These are phyloP conservation scores for Sciaenops ocellatus DNA, from an alignment of 2,797 vertebrate species.

Conservation along the genomic window DNA sequence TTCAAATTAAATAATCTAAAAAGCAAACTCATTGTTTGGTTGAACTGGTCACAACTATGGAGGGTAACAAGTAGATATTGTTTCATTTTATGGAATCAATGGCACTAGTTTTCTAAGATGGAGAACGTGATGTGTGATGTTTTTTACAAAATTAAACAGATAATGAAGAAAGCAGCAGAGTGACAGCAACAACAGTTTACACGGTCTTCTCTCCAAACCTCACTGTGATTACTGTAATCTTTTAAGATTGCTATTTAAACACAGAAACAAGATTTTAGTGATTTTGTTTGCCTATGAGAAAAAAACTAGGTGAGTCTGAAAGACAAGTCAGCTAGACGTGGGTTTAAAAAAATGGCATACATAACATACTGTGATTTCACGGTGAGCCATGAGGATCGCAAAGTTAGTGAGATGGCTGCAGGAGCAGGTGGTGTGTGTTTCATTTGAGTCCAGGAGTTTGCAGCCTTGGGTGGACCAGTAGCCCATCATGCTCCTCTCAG, in stretches of 20 bases:
- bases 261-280: neutral
- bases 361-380: constrained; percentile 90
- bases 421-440: constrained; percentile 96
- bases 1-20: neutral
- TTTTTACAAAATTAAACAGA: neutral
- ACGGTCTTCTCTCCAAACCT: neutral
- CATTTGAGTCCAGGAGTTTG: constrained; percentile 96
- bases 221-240: neutral
- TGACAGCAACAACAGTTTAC: neutral
- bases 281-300: neutral
- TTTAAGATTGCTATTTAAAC: neutral
- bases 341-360: constrained; percentile 1
- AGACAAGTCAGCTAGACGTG: neutral
- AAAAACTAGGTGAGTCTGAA: neutral
- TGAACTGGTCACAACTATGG: neutral
- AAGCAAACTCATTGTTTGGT: neutral
- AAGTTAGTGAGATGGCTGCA: constrained; percentile 99
- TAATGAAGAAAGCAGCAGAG: neutral
- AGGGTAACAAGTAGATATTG: neutral
- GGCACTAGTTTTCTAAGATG: neutral
- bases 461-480: constrained; percentile 99
- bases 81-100: neutral
- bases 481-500: constrained; percentile 99
- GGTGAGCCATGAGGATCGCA: constrained; percentile 97
- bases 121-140: neutral